These are phyloP conservation scores for Anser cygnoides DNA, from an alignment of 2,113 vertebrate species.

Conservation along the genomic window DNA sequence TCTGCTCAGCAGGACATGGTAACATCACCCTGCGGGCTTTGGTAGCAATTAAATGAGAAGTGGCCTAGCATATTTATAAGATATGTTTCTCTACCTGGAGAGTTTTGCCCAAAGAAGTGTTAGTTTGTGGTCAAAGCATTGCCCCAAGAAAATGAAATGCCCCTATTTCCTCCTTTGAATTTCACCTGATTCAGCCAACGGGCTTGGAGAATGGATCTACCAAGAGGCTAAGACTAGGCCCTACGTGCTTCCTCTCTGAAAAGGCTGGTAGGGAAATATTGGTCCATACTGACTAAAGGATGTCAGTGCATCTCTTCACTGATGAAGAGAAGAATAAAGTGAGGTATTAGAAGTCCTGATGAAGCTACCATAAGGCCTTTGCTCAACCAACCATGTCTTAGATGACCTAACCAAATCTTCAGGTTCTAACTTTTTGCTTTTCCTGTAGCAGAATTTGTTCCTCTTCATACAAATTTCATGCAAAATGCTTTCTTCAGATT, in stretches of 20 bases:
- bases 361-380: not conserved
- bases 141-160: not conserved
- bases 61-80: not conserved
- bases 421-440: not conserved
- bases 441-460: not conserved
- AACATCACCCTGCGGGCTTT: not conserved
- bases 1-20: not conserved
- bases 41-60: not conserved
- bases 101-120: not conserved
- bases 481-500: not conserved
- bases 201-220: not conserved
- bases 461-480: not conserved
- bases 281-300: not conserved
- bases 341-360: not conserved
- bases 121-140: not conserved
- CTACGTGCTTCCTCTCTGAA: not conserved
- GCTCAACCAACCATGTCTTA: not conserved
- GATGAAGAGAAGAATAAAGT: not conserved
- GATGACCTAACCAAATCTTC: not conserved
- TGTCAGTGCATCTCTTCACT: not conserved
- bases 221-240: not conserved
- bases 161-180: not conserved
- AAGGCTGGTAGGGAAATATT: not conserved
- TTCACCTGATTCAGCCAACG: not conserved
- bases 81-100: not conserved